Base-by-base conservation (phyloP, 2,888 invertebrate species). In the Germaria angustata region DNA sequence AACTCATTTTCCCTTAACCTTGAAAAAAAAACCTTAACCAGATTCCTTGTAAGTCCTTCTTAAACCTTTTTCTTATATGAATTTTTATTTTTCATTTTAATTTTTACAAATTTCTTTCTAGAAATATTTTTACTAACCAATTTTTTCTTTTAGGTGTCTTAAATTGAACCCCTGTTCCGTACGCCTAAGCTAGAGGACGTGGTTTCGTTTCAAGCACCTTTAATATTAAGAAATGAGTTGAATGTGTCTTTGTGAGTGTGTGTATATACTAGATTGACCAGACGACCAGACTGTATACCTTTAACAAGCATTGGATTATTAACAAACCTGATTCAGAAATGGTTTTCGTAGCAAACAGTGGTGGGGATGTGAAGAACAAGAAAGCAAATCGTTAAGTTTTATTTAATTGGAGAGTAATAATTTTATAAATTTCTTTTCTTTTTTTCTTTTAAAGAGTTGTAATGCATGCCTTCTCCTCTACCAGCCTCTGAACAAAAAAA, bases 61-160 rank as follows among this genome's bases (percentile, higher is more conserved):
- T 17, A 17, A 15, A 5, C 28, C 17, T 13, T n/a, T 22, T 28
- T 13, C 28, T 44, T 9, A 0, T 20, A 46, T 20, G 34, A 39
- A 17, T 22, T n/a, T 4, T n/a, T 20, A 2, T 8, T 39, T 17
- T 28, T n/a, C 2, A 6, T 17, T 49, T 24, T 49, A 34, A 8
- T 36, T 8, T 36, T 39, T 20, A 55, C 15, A 39, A 2, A 9
- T 1, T 36, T 17, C 39, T 17, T 36, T 34, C 8, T 15, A 85
- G 49, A 73, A 57, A 86, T 87, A 75, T 87, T 88, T 85, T 86
- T 87, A 89, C 89, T 89, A 89, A 89, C 88, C 89, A 89, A 88
- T 86, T 90, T 84, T 90, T 86, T 88, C 87, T 89, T 89, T 89
- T 88, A 89, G 89, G 90, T 89, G 86, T 88, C 63, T 78, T 81